Conservation (phyloP, 2,797 vertebrate genomes). For the Valencia hispanica region DNA sequence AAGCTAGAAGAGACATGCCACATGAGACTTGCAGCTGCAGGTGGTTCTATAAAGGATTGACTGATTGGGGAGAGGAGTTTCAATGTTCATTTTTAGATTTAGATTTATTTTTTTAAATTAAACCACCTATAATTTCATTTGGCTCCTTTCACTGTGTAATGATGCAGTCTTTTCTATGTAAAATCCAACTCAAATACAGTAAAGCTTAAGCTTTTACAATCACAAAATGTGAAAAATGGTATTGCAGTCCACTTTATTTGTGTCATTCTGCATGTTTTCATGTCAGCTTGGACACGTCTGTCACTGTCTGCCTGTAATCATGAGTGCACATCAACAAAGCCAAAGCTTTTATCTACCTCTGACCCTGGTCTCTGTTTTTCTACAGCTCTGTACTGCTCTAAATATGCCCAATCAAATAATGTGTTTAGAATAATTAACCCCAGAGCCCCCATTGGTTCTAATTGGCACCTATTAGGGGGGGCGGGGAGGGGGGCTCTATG, state of each 20-base stretch:
- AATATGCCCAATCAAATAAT: conserved; percentile 84
- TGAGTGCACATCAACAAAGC: conserved; percentile 54
- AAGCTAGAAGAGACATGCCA: not conserved
- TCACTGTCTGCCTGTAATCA: conserved; percentile 23
- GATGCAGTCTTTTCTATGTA: not conserved
- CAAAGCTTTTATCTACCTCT: conserved; percentile 62
- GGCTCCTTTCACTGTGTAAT: not conserved
- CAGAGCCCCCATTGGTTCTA: conserved; percentile 81
- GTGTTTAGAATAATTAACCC: conserved; percentile 87
- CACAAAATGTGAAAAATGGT: not conserved
- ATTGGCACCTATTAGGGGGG: conserved; percentile 84
- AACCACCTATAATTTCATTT: not conserved
- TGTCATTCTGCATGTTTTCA: not conserved
- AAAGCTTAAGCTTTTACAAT: not conserved
- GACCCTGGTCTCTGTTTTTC: conserved; percentile 62
- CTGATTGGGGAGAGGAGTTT: not conserved
- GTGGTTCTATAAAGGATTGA: not conserved
- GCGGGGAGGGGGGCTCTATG: conserved; percentile 56
- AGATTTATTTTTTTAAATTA: not conserved
- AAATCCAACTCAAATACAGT: not conserved
- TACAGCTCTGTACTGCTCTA: conserved; percentile 72
- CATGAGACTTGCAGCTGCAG: not conserved
- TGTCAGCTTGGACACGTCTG: conserved; percentile 1
- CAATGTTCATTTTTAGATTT: not conserved
- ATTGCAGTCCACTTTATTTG: not conserved